Conservation (phyloP, 2,797 vertebrate species). For the Lacerta viridis region DNA sequence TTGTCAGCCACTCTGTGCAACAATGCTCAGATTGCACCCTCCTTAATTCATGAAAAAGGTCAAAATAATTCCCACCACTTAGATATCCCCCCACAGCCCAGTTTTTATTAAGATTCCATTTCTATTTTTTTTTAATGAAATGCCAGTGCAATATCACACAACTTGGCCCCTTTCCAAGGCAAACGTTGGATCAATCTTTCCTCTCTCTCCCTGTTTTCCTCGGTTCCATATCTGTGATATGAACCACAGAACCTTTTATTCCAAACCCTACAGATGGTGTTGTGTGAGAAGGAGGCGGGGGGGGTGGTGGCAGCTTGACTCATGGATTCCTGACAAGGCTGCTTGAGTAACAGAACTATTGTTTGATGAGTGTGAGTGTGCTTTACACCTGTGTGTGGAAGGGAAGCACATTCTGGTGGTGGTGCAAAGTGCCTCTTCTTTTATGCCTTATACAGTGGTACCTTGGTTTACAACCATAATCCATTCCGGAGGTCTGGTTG, state of each 20-base stretch:
- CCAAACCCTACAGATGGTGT: background rate
- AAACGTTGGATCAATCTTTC: background rate
- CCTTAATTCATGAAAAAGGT: conserved; percentile 1
- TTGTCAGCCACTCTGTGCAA: background rate
- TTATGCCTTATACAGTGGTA: background rate
- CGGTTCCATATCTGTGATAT: background rate
- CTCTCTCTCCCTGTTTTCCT: too few relatives aligned
- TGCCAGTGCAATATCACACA: background rate
- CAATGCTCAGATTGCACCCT: background rate
- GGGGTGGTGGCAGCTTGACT: background rate
- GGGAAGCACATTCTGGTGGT: background rate
- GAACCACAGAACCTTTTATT: background rate
- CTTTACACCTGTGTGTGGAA: background rate
- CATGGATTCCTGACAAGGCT: background rate
- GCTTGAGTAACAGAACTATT: too few relatives aligned
- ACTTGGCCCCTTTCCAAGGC: background rate
- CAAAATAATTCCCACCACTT: background rate
- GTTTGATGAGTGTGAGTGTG: background rate
- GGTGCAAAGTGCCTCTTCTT: background rate
- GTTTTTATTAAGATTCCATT: background rate
- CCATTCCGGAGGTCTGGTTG: too few relatives aligned
- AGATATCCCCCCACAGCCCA: background rate
- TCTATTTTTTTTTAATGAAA: background rate
- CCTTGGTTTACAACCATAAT: background rate
- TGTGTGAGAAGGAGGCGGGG: background rate